Conservation (phyloP, 2,888 invertebrate genomes). For the Drosophila quinaria region DNA sequence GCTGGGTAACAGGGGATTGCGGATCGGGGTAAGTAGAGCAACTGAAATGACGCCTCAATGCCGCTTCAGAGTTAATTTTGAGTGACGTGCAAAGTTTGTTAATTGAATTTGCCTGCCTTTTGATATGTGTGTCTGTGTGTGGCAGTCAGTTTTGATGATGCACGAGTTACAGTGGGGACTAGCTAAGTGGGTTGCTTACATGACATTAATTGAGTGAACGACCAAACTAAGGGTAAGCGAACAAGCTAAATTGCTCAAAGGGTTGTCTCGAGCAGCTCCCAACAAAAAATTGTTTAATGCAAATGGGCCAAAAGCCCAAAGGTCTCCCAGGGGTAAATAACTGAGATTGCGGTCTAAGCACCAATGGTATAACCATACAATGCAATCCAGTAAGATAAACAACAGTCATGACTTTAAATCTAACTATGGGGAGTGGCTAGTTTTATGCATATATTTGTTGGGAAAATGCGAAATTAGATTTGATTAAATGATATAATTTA, state of each 20-base stretch:
- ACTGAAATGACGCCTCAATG: conserved; percentile 62
- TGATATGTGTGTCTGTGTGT: conserved; percentile 45
- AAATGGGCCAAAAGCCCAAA: conserved; percentile 60
- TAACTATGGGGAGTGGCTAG: conserved; percentile 6
- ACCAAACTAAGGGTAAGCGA: conserved; percentile 19
- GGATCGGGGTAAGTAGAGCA: conserved; percentile 10
- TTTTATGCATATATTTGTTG: conserved; percentile 1
- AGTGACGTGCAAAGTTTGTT: conserved; percentile 81
- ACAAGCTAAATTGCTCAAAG: conserved; percentile 53
- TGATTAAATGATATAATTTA: background rate
- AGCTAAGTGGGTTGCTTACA: conserved; percentile 81
- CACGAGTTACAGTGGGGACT: conserved; percentile 73
- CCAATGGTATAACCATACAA: conserved; percentile 41
- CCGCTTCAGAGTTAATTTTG: conserved; percentile 73
- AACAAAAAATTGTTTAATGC: conserved; percentile 63
- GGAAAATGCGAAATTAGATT: background rate
- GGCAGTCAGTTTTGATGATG: conserved; percentile 59
- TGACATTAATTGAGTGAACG: conserved; percentile 77
- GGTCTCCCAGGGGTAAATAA: conserved; percentile 59
- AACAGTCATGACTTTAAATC: conserved; percentile 29
- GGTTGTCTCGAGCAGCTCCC: conserved; percentile 47
- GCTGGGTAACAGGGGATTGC: background rate
- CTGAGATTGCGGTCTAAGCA: conserved; percentile 73
- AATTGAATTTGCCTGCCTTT: conserved; percentile 76
- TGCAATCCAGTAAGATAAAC: conserved; percentile 18